Conservation (phyloP, 2,797 vertebrate species). For the Periparus ater region DNA sequence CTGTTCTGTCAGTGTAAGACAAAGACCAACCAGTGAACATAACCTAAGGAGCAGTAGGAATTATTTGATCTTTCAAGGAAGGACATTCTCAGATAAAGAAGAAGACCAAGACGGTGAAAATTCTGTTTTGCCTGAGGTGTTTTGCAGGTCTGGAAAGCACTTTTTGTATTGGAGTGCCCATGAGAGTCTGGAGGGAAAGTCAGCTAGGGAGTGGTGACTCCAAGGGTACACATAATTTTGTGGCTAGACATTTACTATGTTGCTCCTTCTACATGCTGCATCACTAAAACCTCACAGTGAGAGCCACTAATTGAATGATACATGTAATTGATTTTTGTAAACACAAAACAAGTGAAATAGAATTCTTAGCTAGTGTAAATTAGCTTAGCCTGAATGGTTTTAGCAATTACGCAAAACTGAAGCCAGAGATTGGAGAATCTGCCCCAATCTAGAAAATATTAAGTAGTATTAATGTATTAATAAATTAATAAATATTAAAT, state of each 20-base stretch:
- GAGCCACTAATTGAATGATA: background rate
- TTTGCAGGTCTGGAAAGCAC: background rate
- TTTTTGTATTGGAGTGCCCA: background rate
- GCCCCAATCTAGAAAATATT: background rate
- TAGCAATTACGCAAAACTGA: background rate
- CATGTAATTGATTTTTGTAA: background rate
- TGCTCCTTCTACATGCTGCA: background rate
- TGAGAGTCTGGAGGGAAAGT: background rate
- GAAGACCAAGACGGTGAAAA: background rate
- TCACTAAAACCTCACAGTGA: background rate
- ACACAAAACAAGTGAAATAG: background rate
- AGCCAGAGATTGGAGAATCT: background rate
- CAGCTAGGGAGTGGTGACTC: background rate
- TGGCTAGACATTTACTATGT: accelerated
- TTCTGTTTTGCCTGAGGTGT: background rate
- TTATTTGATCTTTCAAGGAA: background rate
- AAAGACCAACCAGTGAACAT: background rate
- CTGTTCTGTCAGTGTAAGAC: background rate
- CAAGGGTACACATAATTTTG: background rate
- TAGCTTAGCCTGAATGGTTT: background rate
- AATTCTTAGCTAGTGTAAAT: background rate
- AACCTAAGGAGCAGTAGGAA: background rate
- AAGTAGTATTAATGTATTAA: background rate
- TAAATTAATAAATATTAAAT: background rate
- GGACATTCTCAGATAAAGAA: background rate